phyloP scores from a whole-genome alignment of 2,113 vertebrate species.

The Erythrocercus mccallii region DNA sequence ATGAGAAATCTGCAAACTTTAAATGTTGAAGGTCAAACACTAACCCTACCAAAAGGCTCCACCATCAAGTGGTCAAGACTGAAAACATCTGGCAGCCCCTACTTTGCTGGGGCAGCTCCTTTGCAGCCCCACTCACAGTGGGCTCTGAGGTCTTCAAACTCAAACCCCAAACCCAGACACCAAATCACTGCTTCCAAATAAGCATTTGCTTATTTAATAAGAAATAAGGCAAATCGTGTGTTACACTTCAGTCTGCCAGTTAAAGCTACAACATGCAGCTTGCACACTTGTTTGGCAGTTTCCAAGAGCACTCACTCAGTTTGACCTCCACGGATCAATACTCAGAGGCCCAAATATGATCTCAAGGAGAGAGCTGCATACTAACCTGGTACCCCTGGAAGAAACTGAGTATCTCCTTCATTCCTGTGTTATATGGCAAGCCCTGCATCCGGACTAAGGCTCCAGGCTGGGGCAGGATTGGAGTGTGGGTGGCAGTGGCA shows the following conservation, averaged over 20 bases:
- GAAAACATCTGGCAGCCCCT: neutral
- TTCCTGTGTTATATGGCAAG: conserved; percentile 90
- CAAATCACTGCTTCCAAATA: neutral
- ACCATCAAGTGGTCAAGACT: neutral
- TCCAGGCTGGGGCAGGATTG: conserved; percentile 84
- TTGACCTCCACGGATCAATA: neutral
- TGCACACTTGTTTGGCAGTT: neutral
- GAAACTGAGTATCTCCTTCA: conserved; percentile 96
- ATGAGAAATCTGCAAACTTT: neutral
- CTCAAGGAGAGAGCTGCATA: neutral
- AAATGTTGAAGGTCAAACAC: neutral
- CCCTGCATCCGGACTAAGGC: conserved; percentile 94
- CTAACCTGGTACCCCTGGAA: conserved; percentile 98
- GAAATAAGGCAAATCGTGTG: neutral
- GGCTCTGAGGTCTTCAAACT: neutral
- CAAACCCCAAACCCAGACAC: neutral
- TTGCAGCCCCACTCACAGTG: neutral
- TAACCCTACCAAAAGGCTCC: neutral
- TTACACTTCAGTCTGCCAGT: neutral
- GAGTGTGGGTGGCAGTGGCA: conserved; percentile 76
- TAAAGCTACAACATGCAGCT: neutral
- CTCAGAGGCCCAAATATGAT: neutral
- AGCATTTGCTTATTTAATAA: neutral
- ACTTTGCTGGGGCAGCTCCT: neutral
- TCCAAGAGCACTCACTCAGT: neutral